A percentile compares a stretch with the other conserved stretches of the same genome.
These are phyloP conservation scores for Spermophilus dauricus DNA, from an alignment of 2,113 vertebrate species.

Conservation along the genomic window DNA sequence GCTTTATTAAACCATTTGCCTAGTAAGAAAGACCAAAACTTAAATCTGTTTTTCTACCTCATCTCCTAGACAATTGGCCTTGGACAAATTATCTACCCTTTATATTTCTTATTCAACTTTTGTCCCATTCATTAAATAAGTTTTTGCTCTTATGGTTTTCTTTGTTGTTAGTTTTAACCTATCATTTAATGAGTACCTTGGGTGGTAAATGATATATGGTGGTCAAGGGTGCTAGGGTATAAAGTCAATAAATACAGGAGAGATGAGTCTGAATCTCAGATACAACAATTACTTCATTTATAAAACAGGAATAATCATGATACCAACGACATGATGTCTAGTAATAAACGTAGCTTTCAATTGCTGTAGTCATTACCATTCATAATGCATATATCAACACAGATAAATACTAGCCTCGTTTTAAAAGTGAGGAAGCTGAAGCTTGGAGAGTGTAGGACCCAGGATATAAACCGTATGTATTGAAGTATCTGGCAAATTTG, in stretches of 20 bases:
- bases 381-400: neutral
- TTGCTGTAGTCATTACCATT: neutral
- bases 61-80: neutral
- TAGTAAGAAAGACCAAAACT: neutral
- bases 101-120: constrained; percentile 13
- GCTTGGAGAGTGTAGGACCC: neutral
- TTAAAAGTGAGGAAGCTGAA: constrained; percentile 2
- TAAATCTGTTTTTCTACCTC: neutral
- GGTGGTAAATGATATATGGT: neutral
- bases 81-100: neutral
- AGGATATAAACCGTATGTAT: neutral
- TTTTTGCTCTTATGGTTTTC: neutral
- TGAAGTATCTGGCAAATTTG: neutral
- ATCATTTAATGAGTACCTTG: neutral
- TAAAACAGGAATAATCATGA: neutral
- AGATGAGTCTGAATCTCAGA: neutral
- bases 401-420: neutral
- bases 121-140: neutral
- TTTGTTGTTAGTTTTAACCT: constrained; percentile 28
- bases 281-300: neutral
- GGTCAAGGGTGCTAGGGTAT: neutral
- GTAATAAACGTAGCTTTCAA: neutral
- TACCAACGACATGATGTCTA: neutral
- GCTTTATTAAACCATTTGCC: neutral
- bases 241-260: neutral